These are phyloP conservation scores for Propithecus coquereli DNA, from an alignment of 2,113 vertebrate genomes.

Conservation along the genomic window DNA sequence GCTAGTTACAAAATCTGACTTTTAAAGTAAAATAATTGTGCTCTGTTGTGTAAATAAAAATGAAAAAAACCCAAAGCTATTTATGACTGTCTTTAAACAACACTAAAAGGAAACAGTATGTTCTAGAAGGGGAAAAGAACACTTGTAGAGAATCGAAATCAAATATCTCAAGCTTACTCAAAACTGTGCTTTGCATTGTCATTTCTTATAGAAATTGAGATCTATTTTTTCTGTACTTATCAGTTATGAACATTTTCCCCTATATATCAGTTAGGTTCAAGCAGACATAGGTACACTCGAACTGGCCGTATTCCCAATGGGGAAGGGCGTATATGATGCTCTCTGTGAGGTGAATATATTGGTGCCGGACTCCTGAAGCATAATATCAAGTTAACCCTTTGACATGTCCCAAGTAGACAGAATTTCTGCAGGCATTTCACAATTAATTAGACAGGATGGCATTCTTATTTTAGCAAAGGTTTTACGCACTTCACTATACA, in stretches of 20 bases:
- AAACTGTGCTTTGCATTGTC: background rate
- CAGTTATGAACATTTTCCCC: background rate
- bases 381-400: background rate
- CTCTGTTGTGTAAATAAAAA: background rate
- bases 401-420: background rate
- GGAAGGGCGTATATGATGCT: background rate
- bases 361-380: background rate
- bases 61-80: background rate
- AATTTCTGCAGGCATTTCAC: background rate
- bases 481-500: background rate
- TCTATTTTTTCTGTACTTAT: background rate
- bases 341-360: background rate
- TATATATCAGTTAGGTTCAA: background rate
- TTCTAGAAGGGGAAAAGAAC: background rate
- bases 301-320: background rate
- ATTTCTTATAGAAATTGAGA: background rate
- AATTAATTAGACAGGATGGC: background rate
- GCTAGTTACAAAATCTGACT: background rate
- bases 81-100: background rate
- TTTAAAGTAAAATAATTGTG: background rate
- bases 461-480: background rate
- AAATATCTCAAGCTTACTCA: background rate
- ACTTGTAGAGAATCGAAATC: background rate
- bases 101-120: background rate
- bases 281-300: background rate